These are phyloP conservation scores for Odocoileus hemionus DNA, from an alignment of 2,113 vertebrate genomes.

Conservation along the genomic window DNA sequence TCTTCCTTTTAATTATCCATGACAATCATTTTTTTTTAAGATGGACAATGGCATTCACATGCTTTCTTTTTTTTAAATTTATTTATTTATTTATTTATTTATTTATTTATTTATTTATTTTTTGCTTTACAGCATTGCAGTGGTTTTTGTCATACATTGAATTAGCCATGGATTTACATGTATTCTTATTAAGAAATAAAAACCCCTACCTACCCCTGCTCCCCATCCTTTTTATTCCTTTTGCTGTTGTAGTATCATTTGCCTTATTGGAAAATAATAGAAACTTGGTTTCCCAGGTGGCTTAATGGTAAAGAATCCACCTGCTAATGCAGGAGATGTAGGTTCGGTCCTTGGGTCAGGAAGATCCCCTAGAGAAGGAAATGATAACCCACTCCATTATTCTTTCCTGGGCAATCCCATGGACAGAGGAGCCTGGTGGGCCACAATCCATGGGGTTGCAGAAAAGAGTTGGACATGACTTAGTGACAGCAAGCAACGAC, in stretches of 20 bases:
- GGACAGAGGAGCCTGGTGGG: neutral
- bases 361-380: neutral
- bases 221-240: neutral
- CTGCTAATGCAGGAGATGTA: neutral
- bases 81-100: no score
- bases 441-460: neutral
- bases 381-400: neutral
- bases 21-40: slow-evolving; percentile 7
- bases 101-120: no score
- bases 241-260: neutral
- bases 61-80: no score
- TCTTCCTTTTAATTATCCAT: neutral
- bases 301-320: neutral
- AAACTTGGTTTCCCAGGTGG: neutral
- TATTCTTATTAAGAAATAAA: neutral
- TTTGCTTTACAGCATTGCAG: no score
- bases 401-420: neutral
- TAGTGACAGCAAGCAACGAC: neutral
- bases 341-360: neutral
- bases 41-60: neutral
- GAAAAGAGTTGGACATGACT: neutral
- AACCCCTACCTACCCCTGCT: neutral
- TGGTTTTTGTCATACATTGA: no score
- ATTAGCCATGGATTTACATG: no score
- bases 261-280: neutral